Percentiles rank a stretch among this genome's conserved stretches.
These are phyloP conservation scores for Salpingus planirostris DNA, from an alignment of 2,888 invertebrate species.

Conservation along the genomic window DNA sequence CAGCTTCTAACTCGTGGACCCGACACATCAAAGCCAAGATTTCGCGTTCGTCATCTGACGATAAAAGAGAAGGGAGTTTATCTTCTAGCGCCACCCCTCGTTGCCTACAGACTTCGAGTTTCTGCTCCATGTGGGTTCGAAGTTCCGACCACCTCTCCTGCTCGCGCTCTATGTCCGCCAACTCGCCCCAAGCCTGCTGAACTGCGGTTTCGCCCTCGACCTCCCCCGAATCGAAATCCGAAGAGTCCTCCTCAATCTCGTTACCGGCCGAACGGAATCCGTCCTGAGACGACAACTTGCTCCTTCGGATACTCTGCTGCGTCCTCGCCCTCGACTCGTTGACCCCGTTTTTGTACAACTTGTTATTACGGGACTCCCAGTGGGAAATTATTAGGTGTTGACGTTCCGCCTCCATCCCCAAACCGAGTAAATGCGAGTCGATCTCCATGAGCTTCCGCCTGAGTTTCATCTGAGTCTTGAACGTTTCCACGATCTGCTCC, in stretches of 20 bases:
- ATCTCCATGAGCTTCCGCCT: conserved; percentile 81
- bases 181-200: conserved; percentile 75
- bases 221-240: conserved; percentile 34
- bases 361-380: conserved; percentile 78
- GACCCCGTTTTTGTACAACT: conserved; percentile 54
- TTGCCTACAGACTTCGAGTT: conserved; percentile 69
- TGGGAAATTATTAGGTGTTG: conserved; percentile 83
- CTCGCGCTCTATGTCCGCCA: conserved; percentile 77
- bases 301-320: conserved; percentile 47
- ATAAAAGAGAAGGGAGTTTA: conserved; percentile 75
- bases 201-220: conserved; percentile 57
- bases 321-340: conserved; percentile 51
- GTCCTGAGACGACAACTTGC: conserved; percentile 29
- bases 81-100: conserved; percentile 76
- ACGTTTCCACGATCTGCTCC: conserved; percentile 79
- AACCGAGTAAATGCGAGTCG: conserved; percentile 78
- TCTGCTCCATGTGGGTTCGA: conserved; percentile 67
- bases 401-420: conserved; percentile 81
- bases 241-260: conserved; percentile 27
- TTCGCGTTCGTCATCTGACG: conserved; percentile 84
- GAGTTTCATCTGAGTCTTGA: conserved; percentile 88
- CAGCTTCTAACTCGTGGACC: conserved; percentile 90
- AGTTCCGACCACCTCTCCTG: conserved; percentile 72
- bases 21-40: conserved; percentile 78
- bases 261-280: conserved; percentile 37